Evolutionary conservation across 2,113 vertebrate genomes (phyloP).

Genomic region (rabbit (Oryctolagus cuniculus)): DNA sequence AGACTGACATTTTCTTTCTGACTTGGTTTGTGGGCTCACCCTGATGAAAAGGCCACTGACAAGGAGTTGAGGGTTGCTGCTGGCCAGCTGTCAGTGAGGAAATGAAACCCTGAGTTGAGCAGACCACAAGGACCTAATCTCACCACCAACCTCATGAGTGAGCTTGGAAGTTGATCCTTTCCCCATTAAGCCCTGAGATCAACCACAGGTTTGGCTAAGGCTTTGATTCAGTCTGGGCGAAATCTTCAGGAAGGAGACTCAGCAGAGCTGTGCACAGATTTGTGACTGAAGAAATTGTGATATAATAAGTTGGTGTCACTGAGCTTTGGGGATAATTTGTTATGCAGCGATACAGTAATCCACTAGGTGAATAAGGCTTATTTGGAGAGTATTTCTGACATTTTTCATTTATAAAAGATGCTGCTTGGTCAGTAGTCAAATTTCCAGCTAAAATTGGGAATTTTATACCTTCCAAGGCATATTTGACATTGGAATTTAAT

Average conservation of each 20-base stretch:
- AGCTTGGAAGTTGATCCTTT: background rate
- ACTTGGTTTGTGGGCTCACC: background rate
- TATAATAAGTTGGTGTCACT: background rate
- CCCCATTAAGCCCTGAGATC: background rate
- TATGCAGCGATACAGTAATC: background rate
- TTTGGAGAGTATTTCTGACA: background rate
- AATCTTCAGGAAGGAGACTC: background rate
- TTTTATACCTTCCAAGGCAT: background rate
- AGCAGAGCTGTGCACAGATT: background rate
- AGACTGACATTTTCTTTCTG: background rate
- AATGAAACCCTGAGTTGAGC: background rate
- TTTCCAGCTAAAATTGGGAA: background rate
- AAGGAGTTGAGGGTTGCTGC: background rate
- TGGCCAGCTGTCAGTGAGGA: background rate
- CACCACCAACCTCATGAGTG: background rate
- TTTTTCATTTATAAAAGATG: background rate
- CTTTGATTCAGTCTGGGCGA: background rate
- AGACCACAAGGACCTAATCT: background rate
- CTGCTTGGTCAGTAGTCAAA: background rate
- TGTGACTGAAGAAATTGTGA: background rate
- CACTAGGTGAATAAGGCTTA: background rate
- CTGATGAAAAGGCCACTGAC: background rate
- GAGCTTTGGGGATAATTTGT: background rate
- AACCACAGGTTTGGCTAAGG: background rate
- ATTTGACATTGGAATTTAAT: background rate